Evolutionary conservation across 2,888 invertebrate species (phyloP).

Genomic region (Drosophila limbata): DNA sequence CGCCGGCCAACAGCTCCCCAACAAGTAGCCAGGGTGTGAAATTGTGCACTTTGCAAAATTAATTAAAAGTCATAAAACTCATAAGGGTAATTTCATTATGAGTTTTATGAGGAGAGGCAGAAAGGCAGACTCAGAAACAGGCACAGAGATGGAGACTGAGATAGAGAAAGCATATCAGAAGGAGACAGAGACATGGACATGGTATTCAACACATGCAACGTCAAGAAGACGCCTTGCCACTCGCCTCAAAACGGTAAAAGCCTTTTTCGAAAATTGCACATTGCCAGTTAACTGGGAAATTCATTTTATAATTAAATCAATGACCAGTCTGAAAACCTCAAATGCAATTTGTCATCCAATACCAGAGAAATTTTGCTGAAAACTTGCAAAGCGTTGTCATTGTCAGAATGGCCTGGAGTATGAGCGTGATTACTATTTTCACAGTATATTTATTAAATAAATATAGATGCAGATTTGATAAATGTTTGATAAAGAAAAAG

Average conservation of each 20-base stretch:
- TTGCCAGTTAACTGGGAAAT: constrained; percentile 23
- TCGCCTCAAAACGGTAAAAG: constrained; percentile 30
- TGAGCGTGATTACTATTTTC: constrained; percentile 22
- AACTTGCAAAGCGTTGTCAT: constrained; percentile 14
- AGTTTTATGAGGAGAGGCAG: constrained; percentile 51
- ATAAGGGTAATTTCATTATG: too few species aligned
- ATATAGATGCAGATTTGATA: constrained; percentile 38
- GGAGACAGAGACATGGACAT: background rate
- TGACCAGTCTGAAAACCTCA: constrained; percentile 41
- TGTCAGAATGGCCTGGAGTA: background rate
- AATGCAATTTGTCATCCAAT: constrained; percentile 50
- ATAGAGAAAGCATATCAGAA: too few species aligned
- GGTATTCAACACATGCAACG: constrained; percentile 18
- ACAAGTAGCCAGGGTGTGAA: constrained; percentile 55
- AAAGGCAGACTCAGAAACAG: constrained; percentile 5
- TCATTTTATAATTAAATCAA: constrained; percentile 62
- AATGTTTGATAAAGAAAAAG: constrained; percentile 21
- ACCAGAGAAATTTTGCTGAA: constrained; percentile 28
- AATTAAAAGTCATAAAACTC: constrained; percentile 79
- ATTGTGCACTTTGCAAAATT: constrained; percentile 76
- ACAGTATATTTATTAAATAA: constrained; percentile 51
- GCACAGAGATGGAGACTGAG: background rate
- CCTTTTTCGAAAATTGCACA: constrained; percentile 22
- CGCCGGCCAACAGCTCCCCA: constrained; percentile 23
- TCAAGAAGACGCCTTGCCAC: constrained; percentile 12